These are phyloP conservation scores for Pipistrellus kuhlii DNA, from an alignment of 2,797 vertebrate species.

Conservation along the genomic window DNA sequence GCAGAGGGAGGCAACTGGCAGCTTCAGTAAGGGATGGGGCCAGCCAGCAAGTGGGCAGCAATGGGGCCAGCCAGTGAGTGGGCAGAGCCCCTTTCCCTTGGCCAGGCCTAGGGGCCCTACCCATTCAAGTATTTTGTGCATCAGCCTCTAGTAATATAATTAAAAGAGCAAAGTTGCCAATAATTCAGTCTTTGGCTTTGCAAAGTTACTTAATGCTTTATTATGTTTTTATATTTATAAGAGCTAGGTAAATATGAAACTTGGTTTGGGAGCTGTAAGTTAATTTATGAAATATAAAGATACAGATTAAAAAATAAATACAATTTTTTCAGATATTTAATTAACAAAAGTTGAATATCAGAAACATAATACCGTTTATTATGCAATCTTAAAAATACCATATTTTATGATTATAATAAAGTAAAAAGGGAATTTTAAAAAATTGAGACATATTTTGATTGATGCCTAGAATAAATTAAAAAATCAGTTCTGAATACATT, in stretches of 20 bases:
- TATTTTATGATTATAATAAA: background rate
- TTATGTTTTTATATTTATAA: background rate
- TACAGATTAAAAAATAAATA: background rate
- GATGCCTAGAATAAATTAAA: background rate
- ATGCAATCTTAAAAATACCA: background rate
- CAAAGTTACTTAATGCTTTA: background rate
- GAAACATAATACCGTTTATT: background rate
- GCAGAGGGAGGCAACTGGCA: too few species aligned
- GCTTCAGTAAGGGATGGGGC: too few species aligned
- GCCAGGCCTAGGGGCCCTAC: too few species aligned
- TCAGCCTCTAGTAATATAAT: conserved; percentile 39
- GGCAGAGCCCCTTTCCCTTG: too few species aligned
- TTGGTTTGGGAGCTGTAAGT: background rate
- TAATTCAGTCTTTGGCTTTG: background rate
- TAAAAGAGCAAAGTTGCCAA: background rate
- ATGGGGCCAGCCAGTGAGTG: too few species aligned
- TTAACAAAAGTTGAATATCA: background rate
- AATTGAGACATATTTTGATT: background rate
- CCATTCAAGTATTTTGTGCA: too few species aligned
- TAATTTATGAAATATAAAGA: background rate
- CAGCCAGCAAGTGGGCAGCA: too few species aligned
- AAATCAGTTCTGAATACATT: background rate
- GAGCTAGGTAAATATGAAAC: background rate
- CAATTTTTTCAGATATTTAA: background rate
- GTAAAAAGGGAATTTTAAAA: background rate